Evolutionary conservation across 2,797 vertebrate genomes (phyloP), one percentile per base, ranked within the genome.

Genomic region (Centropyge bicolor): DNA sequence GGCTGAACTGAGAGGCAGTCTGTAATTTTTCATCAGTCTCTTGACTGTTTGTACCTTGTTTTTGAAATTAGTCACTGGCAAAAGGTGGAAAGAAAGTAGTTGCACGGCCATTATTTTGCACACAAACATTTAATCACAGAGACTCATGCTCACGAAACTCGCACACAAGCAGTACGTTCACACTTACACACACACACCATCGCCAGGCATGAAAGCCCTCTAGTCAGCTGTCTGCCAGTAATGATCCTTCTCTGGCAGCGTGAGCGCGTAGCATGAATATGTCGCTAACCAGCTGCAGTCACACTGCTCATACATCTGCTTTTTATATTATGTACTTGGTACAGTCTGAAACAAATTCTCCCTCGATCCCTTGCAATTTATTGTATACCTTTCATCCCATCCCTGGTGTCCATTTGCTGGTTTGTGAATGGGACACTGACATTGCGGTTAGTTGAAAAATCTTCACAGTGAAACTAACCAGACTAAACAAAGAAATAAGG

Each of bases 301-400:
- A 81, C 93, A 93, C 88, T 41, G 82, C 86, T 86, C 88, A 62
- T 91, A 95, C 95, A 95, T 95, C 94, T 95, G 94, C 93, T 96
- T 95, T 87, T 92, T 92, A 95, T 95, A 93, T 95, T 82, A 92
- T 93, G 94, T 95, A 93, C 94, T 94, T 83, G 78, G 93, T 95
- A 91, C 88, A 90, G 89, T 94, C 90, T 93, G 89, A 93, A 89
- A 89, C 76, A 71, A 79, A 78, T 89, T 89, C 73, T 80, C 80
- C 40, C 71, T 59, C 65, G 8, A 60, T 86, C 86, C 74, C 82
- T 81, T 65, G 57, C 82, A 71, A 86, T 89, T 88, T 83, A 88
- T 80, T 79, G 78, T 90, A 86, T 62, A 89, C 84, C 85, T 90
- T 91, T 77, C 72, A 81, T 84, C 76, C 76, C 78, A 51, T 85